These are phyloP conservation scores for Campylomormyrus tamandua DNA, from an alignment of 2,113 vertebrate genomes.

Conservation along the genomic window DNA sequence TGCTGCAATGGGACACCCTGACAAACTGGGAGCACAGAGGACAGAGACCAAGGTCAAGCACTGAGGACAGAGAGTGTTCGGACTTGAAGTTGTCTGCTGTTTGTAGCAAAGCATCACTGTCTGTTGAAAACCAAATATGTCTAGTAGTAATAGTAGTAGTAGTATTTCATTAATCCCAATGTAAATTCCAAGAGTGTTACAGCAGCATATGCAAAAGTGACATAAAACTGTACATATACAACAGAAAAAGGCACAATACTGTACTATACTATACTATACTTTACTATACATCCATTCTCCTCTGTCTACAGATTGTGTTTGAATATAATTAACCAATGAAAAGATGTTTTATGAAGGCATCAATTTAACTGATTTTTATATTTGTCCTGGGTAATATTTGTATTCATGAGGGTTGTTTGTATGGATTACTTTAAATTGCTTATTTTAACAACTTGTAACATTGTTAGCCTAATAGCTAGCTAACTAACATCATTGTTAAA, in stretches of 20 bases:
- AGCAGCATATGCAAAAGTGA: too few relatives aligned
- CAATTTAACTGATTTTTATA: background rate
- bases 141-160: too few relatives aligned
- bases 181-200: too few relatives aligned
- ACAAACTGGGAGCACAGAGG: conserved; percentile 65
- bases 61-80: background rate
- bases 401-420: background rate
- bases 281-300: background rate
- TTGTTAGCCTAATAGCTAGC: background rate
- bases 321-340: background rate
- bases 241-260: too few relatives aligned
- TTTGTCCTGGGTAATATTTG: background rate
- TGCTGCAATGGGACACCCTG: conserved; percentile 94
- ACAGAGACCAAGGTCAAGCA: background rate
- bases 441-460: background rate
- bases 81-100: background rate
- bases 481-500: too few relatives aligned
- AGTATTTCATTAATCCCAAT: too few relatives aligned
- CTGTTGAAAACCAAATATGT: background rate
- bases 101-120: background rate
- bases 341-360: background rate
- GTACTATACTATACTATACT: too few relatives aligned
- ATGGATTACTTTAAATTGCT: background rate
- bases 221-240: too few relatives aligned
- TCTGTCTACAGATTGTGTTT: background rate